Evolutionary conservation across 1,140 invertebrate genomes (phyloP).

Genomic region (Oncopodura yosiiana): DNA sequence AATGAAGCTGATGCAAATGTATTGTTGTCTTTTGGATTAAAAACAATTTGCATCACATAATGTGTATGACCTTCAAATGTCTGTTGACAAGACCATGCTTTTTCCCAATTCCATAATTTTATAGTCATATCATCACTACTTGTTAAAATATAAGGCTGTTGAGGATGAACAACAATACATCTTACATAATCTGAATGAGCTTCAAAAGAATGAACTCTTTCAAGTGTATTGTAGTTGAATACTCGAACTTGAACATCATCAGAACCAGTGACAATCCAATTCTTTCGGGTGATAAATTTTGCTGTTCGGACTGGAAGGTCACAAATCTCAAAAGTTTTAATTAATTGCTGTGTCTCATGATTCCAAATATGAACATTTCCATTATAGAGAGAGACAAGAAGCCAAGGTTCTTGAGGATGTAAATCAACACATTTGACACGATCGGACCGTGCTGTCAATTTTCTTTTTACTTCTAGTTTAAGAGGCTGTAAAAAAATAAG

Average conservation of each 20-base stretch:
- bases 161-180: slow-evolving; percentile 93
- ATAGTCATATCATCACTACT: slow-evolving; percentile 98
- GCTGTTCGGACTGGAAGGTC: slow-evolving; percentile 90
- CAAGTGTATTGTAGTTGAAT: slow-evolving; percentile 98
- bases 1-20: slow-evolving; percentile 98
- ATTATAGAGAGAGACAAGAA: slow-evolving; percentile 94
- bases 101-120: slow-evolving; percentile 99
- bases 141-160: slow-evolving; percentile 91
- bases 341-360: slow-evolving; percentile 82
- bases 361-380: slow-evolving; percentile 99
- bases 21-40: slow-evolving; percentile 99
- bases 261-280: slow-evolving; percentile 97
- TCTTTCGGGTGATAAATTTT: slow-evolving; percentile 93
- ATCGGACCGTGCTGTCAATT: slow-evolving; percentile 91
- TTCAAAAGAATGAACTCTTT: slow-evolving; percentile 90
- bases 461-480: slow-evolving; percentile 93
- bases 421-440: slow-evolving; percentile 96
- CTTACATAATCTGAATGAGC: slow-evolving; percentile 97
- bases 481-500: slow-evolving; percentile 60
- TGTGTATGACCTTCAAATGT: slow-evolving; percentile 97
- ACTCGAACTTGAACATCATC: slow-evolving; percentile 92
- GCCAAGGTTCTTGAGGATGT: slow-evolving; percentile 96
- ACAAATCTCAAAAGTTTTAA: slow-evolving; percentile 95
- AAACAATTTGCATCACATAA: slow-evolving; percentile 99
- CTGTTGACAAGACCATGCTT: slow-evolving; percentile 92